Conservation (phyloP, 64 coral and sea anemone genomes). For the Montipora capricornis region DNA sequence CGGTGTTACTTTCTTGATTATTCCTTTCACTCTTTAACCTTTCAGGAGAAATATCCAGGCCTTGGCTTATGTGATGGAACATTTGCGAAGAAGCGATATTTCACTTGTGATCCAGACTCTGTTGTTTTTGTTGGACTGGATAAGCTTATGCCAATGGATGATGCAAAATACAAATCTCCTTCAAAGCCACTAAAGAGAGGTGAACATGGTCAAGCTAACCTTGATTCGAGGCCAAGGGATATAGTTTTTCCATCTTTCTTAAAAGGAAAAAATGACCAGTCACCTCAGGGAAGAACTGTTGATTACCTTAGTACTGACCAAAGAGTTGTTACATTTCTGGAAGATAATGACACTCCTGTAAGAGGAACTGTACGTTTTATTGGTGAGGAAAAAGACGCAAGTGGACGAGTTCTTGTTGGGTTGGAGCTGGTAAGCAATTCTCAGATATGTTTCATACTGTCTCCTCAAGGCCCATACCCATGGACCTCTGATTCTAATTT, state of each 20-base stretch:
- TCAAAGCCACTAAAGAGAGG: background rate
- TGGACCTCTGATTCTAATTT: no score
- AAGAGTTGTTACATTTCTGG: conserved; percentile 42
- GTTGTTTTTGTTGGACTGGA: conserved; percentile 75
- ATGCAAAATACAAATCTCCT: background rate
- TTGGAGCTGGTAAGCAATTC: conserved; percentile 55
- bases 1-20: no score
- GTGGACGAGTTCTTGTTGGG: conserved; percentile 27
- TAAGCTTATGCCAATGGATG: conserved; percentile 31
- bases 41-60: conserved; percentile 1
- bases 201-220: background rate
- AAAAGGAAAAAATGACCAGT: background rate
- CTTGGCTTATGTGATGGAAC: conserved; percentile 39
- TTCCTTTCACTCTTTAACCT: no score
- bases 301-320: conserved; percentile 24
- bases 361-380: conserved; percentile 60
- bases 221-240: no score
- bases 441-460: no score
- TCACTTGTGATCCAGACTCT: conserved; percentile 35
- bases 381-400: background rate
- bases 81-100: conserved; percentile 55
- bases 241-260: no score
- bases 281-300: background rate
- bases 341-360: background rate
- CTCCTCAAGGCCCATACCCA: no score